phyloP scores from a whole-genome alignment of 2,113 vertebrate species.

The Poecile atricapillus region DNA sequence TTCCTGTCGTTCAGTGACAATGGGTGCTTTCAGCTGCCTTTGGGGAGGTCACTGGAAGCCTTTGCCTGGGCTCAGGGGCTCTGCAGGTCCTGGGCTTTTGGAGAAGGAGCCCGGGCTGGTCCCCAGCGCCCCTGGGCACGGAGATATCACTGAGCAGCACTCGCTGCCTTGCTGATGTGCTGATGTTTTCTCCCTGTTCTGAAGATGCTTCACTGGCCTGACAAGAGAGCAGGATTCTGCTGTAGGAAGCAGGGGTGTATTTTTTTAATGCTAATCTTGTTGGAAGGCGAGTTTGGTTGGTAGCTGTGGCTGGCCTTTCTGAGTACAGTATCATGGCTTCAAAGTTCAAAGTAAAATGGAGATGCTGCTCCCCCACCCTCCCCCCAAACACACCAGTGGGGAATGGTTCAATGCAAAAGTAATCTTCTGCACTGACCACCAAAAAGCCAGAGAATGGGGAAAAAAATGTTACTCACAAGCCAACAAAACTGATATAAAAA shows the following conservation, averaged over 20 bases:
- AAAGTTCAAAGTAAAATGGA: neutral
- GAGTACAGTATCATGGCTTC: conserved; percentile 38
- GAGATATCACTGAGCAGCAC: neutral
- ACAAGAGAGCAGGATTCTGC: neutral
- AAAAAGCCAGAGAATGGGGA: neutral
- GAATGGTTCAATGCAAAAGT: neutral
- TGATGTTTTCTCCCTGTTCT: neutral
- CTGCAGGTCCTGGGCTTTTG: neutral
- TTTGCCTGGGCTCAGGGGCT: neutral
- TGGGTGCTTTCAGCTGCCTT: accelerated
- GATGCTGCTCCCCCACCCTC: neutral
- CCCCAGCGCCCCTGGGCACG: neutral
- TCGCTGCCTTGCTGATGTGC: neutral
- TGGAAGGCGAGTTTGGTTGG: neutral
- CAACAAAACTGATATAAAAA: neutral
- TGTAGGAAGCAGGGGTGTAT: neutral
- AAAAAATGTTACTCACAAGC: neutral
- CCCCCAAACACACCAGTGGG: neutral
- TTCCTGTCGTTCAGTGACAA: neutral
- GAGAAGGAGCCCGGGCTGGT: neutral
- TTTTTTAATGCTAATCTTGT: neutral
- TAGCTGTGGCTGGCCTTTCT: conserved; percentile 18
- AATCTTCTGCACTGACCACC: neutral
- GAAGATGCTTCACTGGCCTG: neutral
- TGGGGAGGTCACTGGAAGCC: neutral